phyloP scores from a whole-genome alignment of 2,888 invertebrate genomes.

The Myathropa florea region DNA sequence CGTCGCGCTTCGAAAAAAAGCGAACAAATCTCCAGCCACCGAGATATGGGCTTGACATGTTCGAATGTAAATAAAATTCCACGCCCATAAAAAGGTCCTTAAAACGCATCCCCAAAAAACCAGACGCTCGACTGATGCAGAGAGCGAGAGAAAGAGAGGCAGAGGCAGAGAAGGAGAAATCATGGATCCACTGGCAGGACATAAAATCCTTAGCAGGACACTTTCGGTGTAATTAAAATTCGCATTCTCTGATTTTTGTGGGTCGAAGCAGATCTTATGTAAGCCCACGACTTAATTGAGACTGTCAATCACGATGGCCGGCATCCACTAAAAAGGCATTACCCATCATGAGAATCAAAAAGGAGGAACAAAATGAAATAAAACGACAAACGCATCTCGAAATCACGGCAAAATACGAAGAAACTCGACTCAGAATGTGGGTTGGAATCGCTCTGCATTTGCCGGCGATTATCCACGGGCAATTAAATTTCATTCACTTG shows the following conservation, averaged over 20 bases:
- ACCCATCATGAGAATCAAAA: neutral
- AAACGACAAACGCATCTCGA: neutral
- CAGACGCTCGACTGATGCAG: neutral
- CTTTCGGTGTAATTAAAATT: conserved; percentile 17
- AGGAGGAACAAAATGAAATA: neutral
- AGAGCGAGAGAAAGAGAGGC: neutral
- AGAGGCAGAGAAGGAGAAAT: neutral
- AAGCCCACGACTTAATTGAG: conserved; percentile 8
- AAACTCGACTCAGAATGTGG: neutral
- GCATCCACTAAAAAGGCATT: conserved; percentile 8
- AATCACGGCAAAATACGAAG: neutral
- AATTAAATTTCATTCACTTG: conserved; percentile 60
- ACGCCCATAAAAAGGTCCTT: neutral
- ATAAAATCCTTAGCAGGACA: neutral
- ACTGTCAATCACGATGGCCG: conserved; percentile 5
- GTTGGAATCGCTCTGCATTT: neutral
- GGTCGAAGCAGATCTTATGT: neutral
- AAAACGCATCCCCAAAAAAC: neutral
- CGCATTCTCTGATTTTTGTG: neutral
- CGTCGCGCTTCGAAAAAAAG: neutral
- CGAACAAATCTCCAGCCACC: neutral
- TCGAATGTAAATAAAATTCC: conserved; percentile 3
- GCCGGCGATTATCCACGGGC: conserved; percentile 49
- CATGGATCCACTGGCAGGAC: neutral
- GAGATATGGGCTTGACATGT: neutral